Percentiles rank a stretch among this genome's conserved stretches.
phyloP scores from a whole-genome alignment of 2,888 invertebrate genomes.

The Deilephila elpenor region DNA sequence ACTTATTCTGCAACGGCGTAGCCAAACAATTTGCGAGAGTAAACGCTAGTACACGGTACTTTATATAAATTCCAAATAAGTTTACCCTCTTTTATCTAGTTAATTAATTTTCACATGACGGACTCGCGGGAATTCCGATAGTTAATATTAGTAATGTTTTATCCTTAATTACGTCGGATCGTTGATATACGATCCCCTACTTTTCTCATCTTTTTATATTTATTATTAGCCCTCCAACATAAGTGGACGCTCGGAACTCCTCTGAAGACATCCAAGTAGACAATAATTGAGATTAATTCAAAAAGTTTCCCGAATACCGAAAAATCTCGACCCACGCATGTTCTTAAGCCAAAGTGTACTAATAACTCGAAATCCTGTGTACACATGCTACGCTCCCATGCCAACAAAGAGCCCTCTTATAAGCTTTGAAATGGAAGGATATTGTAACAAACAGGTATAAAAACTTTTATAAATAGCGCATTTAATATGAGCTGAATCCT shows the following conservation, averaged over 20 bases:
- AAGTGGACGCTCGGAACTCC: neutral
- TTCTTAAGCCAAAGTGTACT: constrained; percentile 25
- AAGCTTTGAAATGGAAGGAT: neutral
- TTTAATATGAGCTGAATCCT: neutral
- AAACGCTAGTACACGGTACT: neutral
- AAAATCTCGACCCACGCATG: constrained; percentile 8
- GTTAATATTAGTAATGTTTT: neutral
- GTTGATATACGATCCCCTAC: neutral
- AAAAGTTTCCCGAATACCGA: constrained; percentile 23
- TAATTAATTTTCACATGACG: constrained; percentile 13
- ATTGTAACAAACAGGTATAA: neutral
- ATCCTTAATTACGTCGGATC: neutral
- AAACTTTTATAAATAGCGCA: neutral
- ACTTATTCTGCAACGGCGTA: neutral
- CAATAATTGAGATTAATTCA: constrained; percentile 28
- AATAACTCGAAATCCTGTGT: neutral
- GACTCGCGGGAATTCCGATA: neutral
- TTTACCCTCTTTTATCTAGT: constrained; percentile 13
- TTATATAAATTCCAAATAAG: constrained; percentile 16
- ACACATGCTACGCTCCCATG: neutral
- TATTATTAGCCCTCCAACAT: neutral
- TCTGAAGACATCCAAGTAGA: constrained; percentile 21
- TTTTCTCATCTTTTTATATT: neutral
- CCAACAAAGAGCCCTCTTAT: neutral
- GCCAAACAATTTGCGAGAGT: neutral